Evolutionary conservation across 2,113 vertebrate genomes (phyloP).

Genomic region (Pterocles orientalis): DNA sequence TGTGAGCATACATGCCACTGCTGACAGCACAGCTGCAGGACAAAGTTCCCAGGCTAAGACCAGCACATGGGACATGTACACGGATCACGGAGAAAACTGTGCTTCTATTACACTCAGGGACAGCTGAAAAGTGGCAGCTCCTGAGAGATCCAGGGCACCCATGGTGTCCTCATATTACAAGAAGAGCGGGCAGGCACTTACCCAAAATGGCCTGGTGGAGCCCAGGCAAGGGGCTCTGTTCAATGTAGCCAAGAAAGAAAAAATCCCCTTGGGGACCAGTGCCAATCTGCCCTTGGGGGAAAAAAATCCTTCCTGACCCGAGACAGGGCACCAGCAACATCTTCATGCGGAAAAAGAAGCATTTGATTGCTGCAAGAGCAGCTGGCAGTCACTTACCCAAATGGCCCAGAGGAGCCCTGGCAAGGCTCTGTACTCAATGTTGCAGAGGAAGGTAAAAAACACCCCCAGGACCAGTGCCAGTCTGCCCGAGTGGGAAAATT

Average conservation of each 20-base stretch:
- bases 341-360: neutral
- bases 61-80: accelerated
- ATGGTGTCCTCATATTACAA: neutral
- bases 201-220: neutral
- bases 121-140: neutral
- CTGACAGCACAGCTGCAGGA: neutral
- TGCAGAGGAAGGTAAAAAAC: neutral
- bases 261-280: neutral
- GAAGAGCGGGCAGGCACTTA: neutral
- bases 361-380: neutral
- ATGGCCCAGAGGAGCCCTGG: neutral
- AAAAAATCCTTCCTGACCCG: neutral
- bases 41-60: neutral
- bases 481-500: accelerated
- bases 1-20: accelerated
- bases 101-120: neutral
- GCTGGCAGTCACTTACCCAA: neutral
- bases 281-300: neutral
- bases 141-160: neutral
- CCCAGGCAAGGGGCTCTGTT: neutral
- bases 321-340: neutral
- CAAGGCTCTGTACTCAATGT: accelerated
- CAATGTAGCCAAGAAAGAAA: neutral
- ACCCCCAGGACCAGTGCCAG: accelerated
- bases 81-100: neutral